A percentile compares a stretch with the other conserved stretches of the same genome.
These are phyloP conservation scores for Archegozetes longisetosus DNA, from an alignment of 1,140 invertebrate genomes.

Conservation along the genomic window DNA sequence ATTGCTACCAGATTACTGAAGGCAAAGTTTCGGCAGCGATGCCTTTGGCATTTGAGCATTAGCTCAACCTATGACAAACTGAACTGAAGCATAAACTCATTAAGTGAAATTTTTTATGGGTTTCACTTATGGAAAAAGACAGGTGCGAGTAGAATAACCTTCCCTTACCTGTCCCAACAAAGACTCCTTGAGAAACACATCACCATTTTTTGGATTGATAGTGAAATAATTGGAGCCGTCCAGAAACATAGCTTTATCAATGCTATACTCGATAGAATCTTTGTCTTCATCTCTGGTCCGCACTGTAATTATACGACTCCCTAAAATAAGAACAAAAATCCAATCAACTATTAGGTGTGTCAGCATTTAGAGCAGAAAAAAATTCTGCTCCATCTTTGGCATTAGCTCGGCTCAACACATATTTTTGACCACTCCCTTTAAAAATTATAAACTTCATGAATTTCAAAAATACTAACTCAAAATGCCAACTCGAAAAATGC, in stretches of 20 bases:
- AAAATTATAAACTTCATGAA: no score
- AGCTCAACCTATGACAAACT: neutral
- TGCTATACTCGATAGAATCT: conserved; percentile 41
- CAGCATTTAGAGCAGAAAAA: no score
- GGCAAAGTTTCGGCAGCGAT: neutral
- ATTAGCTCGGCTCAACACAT: no score
- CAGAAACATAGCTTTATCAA: conserved; percentile 26
- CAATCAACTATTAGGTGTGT: no score
- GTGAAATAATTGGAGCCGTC: conserved; percentile 40
- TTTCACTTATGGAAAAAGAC: neutral
- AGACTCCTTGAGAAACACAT: conserved; percentile 49
- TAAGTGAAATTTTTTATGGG: neutral
- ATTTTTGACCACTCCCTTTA: no score
- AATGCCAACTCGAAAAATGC: no score
- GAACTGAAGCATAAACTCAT: neutral
- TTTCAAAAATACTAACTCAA: no score
- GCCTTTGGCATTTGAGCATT: neutral
- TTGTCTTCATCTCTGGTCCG: conserved; percentile 39
- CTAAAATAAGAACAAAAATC: no score
- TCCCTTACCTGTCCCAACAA: conserved; percentile 33
- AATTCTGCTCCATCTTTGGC: no score
- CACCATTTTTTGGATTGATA: conserved; percentile 48
- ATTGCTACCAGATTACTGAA: neutral
- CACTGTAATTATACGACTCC: neutral
- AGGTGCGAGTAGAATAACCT: neutral